Evolutionary conservation across 2,113 vertebrate species (phyloP), one percentile per base, ranked within the genome.

Genomic region (Zapornia atra): DNA sequence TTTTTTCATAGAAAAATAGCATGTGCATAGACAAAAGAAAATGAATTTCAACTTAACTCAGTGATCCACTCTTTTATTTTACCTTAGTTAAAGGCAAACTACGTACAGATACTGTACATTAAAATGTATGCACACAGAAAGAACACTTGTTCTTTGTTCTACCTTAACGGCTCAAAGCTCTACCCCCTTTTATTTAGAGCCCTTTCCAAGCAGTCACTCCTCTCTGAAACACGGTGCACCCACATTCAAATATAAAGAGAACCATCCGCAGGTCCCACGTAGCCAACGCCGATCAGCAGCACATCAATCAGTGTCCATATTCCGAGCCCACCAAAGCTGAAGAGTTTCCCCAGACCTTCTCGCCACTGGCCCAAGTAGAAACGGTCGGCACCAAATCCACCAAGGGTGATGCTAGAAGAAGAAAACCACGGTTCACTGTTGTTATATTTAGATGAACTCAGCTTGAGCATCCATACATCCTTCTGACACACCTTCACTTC

Each of bases 321-420:
- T 50, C 99, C 99, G 96, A 99, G 98, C 60, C 99, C 99, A 25
- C 99, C 99, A 44, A 99, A 99, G 97, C 99, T 99, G 98, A 99
- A 99, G 91, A 99, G 99, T 86, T 99, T 99, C 93, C 99, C 99
- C 9, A 99, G 98, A 84, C 99, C 99, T 72, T 99, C 99, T 48
- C 99, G 97, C 99, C 99, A 99, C 97, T 99, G 99, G 87, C 99
- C 99, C 97, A 99, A 97, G 95, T 99, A 99, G 98, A 99, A 99
- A 16, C 99, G 99, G 86, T 99, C 99, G 0, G 99, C 99, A 22
- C 99, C 99, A 86, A 99, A 99, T 48, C 99, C 99, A 7, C 99
- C 99, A 1, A 99, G 98, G 4, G 99, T 99, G 86, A 99, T 99
- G 98, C 99, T 99, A 61, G 17, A 86, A 93, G n/a, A 63, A 84